phyloP scores from a whole-genome alignment of 2,797 vertebrate genomes.

The Diplodus puntazzo region DNA sequence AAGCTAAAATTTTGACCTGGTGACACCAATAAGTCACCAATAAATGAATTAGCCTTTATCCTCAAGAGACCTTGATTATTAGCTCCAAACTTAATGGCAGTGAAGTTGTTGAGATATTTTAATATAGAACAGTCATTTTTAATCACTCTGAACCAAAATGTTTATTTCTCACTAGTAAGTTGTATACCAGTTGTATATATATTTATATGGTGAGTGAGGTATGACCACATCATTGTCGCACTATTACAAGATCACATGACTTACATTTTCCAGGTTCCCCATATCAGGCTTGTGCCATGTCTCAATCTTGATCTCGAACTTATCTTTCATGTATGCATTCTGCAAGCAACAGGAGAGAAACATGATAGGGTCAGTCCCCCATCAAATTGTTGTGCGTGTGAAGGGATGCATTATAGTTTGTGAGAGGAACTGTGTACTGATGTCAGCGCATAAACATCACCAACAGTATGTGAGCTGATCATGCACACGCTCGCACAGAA shows the following conservation, averaged over 20 bases:
- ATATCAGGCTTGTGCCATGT: slow-evolving; percentile 98
- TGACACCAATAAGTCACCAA: no score
- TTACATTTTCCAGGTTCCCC: slow-evolving; percentile 94
- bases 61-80: not conserved
- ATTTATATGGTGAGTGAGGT: not conserved
- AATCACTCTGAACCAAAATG: slow-evolving; percentile 1
- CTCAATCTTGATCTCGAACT: slow-evolving; percentile 96
- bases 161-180: not conserved
- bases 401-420: not conserved
- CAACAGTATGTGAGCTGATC: not conserved
- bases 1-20: not conserved
- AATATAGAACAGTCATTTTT: no score
- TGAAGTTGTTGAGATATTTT: no score
- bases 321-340: slow-evolving; percentile 95
- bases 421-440: not conserved
- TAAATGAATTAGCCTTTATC: not conserved
- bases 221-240: not conserved
- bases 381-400: not conserved
- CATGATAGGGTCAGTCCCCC: slow-evolving; percentile 4
- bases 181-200: not conserved
- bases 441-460: not conserved
- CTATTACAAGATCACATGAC: slow-evolving; percentile 64
- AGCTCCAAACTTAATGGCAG: no score
- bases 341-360: slow-evolving; percentile 67
- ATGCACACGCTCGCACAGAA: not conserved